Base-by-base conservation (phyloP, 2,113 vertebrate species). In the Varanus salvator region DNA sequence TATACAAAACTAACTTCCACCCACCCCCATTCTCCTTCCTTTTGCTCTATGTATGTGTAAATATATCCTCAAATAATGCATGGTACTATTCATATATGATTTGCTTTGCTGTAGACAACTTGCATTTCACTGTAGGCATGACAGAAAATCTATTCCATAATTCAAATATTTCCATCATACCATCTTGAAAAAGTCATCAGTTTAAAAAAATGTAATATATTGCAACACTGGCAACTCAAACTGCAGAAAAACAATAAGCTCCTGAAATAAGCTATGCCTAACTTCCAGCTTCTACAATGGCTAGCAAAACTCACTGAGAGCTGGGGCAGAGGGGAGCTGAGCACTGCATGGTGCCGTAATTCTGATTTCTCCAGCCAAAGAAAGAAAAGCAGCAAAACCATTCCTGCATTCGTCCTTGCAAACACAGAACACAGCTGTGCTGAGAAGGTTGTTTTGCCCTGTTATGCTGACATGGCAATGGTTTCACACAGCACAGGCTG, bases 41-140 rank as follows among this genome's bases (percentile, higher is more conserved):
- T 54, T 66, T 60, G 29, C 21, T 77, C 54, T 48, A 5, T 48
- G 21, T n/a, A 68, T 82, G 29, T 68, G 0, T 0, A 3, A 4
- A 31, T 34, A 15, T 38, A n/a, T 68, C 87, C 66, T 50, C 27
- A 87, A 69, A 0, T 21, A 8, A 0, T n/a, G 71, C 64, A 19
- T 64, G 72, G 1, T 50, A 29, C 29, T n/a, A 54, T 38, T 48
- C 2, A 9, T 77, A 71, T 38, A 71, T 87, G n/a, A 57, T 9
- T 57, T 23, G 0, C 7, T 17, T 60, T 89, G 8, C 54, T 68
- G 38, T 31, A 71, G 90, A 66, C 29, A 84, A 85, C 7, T 21
- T 23, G 29, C 74, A 44, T 34, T 71, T 69, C 54, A 27, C 4
- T 69, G 48, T 72, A 48, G 66, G 77, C 17, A 11, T 87, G 15